These are phyloP conservation scores for Luperina nickerlii DNA, from an alignment of 2,888 invertebrate genomes.

Conservation along the genomic window DNA sequence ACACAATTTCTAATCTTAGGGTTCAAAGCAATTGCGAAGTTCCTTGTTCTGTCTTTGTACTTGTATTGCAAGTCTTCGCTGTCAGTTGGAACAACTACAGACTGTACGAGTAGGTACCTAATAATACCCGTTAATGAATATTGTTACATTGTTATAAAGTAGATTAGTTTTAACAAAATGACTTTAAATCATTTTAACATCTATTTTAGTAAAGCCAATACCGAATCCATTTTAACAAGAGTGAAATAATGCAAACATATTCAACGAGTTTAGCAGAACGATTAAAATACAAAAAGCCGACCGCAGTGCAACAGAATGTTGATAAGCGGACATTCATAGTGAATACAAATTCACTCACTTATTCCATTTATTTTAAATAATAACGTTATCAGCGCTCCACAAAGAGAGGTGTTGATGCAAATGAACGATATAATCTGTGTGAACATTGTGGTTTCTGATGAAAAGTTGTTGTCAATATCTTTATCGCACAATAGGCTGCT, in stretches of 20 bases:
- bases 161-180: not conserved
- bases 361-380: slow-evolving; percentile 64
- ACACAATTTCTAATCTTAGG: not conserved
- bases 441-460: slow-evolving; percentile 69
- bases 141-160: not conserved
- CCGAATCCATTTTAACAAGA: slow-evolving; percentile 19
- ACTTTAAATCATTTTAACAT: not conserved
- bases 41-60: not conserved
- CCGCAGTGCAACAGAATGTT: slow-evolving; percentile 53
- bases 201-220: slow-evolving; percentile 11
- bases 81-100: not conserved
- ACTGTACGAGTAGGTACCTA: not conserved
- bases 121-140: not conserved
- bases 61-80: not conserved
- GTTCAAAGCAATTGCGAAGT: not conserved
- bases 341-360: slow-evolving; percentile 58
- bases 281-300: slow-evolving; percentile 56
- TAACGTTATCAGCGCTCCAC: slow-evolving; percentile 56
- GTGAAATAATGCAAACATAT: slow-evolving; percentile 50
- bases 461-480: slow-evolving; percentile 77
- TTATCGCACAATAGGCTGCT: slow-evolving; percentile 74
- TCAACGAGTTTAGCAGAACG: slow-evolving; percentile 56
- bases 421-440: slow-evolving; percentile 72
- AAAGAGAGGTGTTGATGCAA: slow-evolving; percentile 70
- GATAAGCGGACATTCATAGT: slow-evolving; percentile 50